phyloP scores from a whole-genome alignment of 1,140 invertebrate genomes.

The Asobara japonica region DNA sequence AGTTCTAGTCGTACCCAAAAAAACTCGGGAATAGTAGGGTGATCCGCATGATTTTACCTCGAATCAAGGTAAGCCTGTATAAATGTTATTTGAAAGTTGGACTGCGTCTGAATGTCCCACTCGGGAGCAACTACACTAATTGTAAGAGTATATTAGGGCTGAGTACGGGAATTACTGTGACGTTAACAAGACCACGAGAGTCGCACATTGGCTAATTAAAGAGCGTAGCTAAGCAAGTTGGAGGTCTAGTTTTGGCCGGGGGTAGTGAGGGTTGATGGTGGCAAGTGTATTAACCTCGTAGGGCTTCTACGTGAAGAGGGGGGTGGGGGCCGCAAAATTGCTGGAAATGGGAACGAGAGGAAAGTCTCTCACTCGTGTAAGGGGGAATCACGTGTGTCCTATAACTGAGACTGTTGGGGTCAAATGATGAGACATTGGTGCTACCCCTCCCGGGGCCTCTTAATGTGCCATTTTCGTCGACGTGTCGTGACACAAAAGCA shows the following conservation, averaged over 20 bases:
- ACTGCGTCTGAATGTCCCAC: not conserved
- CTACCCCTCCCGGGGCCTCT: not conserved
- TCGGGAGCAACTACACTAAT: slow-evolving; percentile 24
- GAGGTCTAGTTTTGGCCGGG: slow-evolving; percentile 12
- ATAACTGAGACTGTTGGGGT: not conserved
- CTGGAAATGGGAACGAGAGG: slow-evolving; percentile 22
- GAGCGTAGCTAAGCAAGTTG: slow-evolving; percentile 40
- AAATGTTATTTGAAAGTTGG: no score
- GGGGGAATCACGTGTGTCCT: not conserved
- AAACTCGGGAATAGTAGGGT: no score
- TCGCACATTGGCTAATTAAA: slow-evolving; percentile 46
- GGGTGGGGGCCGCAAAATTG: slow-evolving; percentile 16
- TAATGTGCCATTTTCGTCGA: not conserved
- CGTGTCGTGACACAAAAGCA: slow-evolving; percentile 47
- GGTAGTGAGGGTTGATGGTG: not conserved
- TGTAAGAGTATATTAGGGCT: slow-evolving; percentile 19
- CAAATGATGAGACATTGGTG: slow-evolving; percentile 1
- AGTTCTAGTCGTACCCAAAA: no score
- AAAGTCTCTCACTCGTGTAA: not conserved
- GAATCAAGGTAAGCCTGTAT: no score
- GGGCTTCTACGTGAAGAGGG: not conserved
- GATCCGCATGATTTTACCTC: no score
- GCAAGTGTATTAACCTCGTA: not conserved
- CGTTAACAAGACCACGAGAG: slow-evolving; percentile 26
- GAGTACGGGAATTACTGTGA: slow-evolving; percentile 21